Evolutionary conservation across 2,888 invertebrate species (phyloP).

Genomic region (Hermodice carunculata): DNA sequence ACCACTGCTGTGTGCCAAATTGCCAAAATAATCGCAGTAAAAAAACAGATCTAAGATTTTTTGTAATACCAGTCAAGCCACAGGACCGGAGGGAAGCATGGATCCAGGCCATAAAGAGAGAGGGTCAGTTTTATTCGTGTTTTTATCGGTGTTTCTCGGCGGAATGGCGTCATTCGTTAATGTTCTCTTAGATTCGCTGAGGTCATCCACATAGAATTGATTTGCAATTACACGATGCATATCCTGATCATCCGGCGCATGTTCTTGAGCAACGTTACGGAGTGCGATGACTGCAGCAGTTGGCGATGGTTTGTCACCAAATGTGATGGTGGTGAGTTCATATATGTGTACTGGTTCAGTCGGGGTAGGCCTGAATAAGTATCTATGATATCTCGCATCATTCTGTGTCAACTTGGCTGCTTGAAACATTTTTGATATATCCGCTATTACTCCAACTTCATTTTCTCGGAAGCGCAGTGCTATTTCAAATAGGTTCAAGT

Average conservation of each 20-base stretch:
- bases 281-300: slow-evolving; percentile 11
- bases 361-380: neutral
- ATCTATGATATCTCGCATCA: neutral
- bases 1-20: too few relatives aligned
- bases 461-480: slow-evolving; percentile 4
- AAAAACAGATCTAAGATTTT: too few relatives aligned
- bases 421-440: slow-evolving; percentile 12
- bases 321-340: neutral
- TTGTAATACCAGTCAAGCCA: too few relatives aligned
- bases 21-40: too few relatives aligned
- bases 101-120: too few relatives aligned
- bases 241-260: slow-evolving; percentile 2
- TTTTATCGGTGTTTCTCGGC: too few relatives aligned
- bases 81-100: too few relatives aligned
- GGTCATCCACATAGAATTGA: neutral
- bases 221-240: neutral
- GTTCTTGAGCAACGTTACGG: slow-evolving; percentile 1
- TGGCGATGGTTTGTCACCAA: slow-evolving; percentile 12
- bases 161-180: neutral
- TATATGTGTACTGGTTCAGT: neutral
- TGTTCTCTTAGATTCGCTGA: slow-evolving; percentile 10
- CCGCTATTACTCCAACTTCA: slow-evolving; percentile 7
- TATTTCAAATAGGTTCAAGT: slow-evolving; percentile 6
- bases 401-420: neutral
- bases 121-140: too few relatives aligned